phyloP scores from a whole-genome alignment of 2,888 invertebrate species.

The Rhaphigaster nebulosa region DNA sequence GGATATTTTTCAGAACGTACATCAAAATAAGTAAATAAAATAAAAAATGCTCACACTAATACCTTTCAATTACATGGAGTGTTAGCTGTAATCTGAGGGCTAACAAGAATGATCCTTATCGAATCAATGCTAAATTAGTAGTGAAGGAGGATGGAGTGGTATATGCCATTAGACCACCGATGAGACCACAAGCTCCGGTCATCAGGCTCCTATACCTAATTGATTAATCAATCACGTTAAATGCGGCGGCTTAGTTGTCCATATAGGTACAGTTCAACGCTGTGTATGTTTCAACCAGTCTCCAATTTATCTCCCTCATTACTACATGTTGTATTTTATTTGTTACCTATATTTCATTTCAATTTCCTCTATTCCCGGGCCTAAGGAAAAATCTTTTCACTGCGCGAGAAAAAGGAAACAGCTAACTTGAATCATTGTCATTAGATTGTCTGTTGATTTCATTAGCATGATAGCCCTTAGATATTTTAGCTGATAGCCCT shows the following conservation, averaged over 20 bases:
- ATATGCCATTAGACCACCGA: not conserved
- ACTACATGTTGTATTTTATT: not conserved
- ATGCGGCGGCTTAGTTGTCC: slow-evolving; percentile 44
- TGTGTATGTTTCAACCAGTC: not conserved
- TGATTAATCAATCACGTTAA: slow-evolving; percentile 55
- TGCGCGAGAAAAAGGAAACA: too few relatives aligned
- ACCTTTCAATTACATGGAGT: not conserved
- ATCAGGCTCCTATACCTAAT: not conserved
- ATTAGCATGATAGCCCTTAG: too few relatives aligned
- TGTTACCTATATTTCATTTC: not conserved
- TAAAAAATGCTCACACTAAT: not conserved
- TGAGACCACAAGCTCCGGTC: not conserved
- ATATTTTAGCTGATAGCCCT: too few relatives aligned
- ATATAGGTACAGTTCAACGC: not conserved
- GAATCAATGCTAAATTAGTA: slow-evolving; percentile 29
- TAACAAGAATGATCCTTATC: not conserved
- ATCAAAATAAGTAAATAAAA: too few relatives aligned
- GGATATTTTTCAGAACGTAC: too few relatives aligned
- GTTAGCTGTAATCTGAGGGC: not conserved
- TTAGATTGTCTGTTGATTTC: too few relatives aligned
- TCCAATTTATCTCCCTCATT: not conserved
- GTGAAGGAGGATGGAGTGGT: not conserved
- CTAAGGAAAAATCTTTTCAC: too few relatives aligned
- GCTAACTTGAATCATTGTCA: too few relatives aligned
- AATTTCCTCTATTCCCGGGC: too few relatives aligned